Base-by-base conservation (phyloP, 2,888 invertebrate species). In the Heteromurus nitidus region DNA sequence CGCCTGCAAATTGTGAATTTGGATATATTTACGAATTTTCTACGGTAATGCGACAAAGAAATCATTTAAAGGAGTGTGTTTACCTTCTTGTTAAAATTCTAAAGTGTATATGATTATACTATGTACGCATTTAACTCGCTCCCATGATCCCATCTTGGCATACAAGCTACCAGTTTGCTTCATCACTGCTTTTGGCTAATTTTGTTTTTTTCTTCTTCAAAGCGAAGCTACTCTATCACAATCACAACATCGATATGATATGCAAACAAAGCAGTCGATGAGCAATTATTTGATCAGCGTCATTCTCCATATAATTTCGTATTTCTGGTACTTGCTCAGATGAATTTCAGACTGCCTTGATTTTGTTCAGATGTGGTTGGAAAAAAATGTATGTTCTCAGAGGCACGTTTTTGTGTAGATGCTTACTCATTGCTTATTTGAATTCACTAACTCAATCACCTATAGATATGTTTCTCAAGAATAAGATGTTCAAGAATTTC, bases 261-360 rank as follows among this genome's bases (percentile, higher is more conserved):
- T 62, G 62, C 62, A 62, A 62, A 62, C 31, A 62, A 62, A 31
- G 18, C 22, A 62, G 62, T 53, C n/a, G 36, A 36, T 9, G 36
- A 13, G 47, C 11, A 13, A 22, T 18, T 11, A 16, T 65, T 65
- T 65, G 7, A 47, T 68, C 68, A 68, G 50, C 47, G 68, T 68
- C 68, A 68, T 26, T 28, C 47, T 28, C 3, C 50, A 3, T n/a
- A n/a, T n/a, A n/a, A 31, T 50, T n/a, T 50, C 68, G 22, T 44
- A 42, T 22, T 13, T 24, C 3, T 16, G 22, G 22, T 44, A 24
- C 24, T 42, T 36, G 47, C 28, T 2, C 13, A 44, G 5, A n/a
- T n/a, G 22, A 62, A 18, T 62, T 30, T 31, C 62, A 62, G 36
- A 62, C 30, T 62, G 31, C 30, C 31, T 62, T 28, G 24, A 58